Conservation (phyloP, 2,888 invertebrate species). For the Plagodis dolabraria region DNA sequence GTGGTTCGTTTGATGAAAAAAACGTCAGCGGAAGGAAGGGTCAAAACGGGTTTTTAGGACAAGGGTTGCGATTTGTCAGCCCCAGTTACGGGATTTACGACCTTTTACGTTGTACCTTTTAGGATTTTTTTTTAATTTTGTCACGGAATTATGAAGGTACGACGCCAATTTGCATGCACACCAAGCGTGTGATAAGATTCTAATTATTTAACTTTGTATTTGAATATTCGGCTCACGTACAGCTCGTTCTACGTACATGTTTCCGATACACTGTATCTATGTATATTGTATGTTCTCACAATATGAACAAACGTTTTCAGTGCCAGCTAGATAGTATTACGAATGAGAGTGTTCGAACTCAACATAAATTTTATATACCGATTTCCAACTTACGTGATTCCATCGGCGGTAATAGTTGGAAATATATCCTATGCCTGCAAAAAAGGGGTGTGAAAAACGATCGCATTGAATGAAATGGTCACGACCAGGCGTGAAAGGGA, state of each 20-base stretch:
- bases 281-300: neutral
- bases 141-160: slow-evolving; percentile 17
- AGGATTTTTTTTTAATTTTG: slow-evolving; percentile 10
- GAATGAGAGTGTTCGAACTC: slow-evolving; percentile 3
- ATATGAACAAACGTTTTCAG: slow-evolving; percentile 3
- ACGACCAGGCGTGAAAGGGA: slow-evolving; percentile 49
- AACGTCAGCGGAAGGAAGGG: slow-evolving; percentile 43
- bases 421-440: slow-evolving; percentile 36
- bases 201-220: slow-evolving; percentile 24
- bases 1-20: slow-evolving; percentile 44
- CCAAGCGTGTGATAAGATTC: slow-evolving; percentile 25
- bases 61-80: slow-evolving; percentile 46
- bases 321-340: slow-evolving; percentile 3
- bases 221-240: slow-evolving; percentile 28
- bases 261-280: slow-evolving; percentile 15
- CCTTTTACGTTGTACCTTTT: slow-evolving; percentile 26
- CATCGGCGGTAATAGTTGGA: slow-evolving; percentile 41
- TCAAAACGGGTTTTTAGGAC: slow-evolving; percentile 42
- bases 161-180: slow-evolving; percentile 25
- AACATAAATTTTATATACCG: slow-evolving; percentile 22
- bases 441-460: slow-evolving; percentile 51
- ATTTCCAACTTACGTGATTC: slow-evolving; percentile 38
- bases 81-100: slow-evolving; percentile 44
- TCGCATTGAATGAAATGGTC: slow-evolving; percentile 52
- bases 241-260: slow-evolving; percentile 32